Percentiles rank a stretch among this genome's conserved stretches.
Evolutionary conservation across 1,140 invertebrate species (phyloP).

Genomic region (Drosophila busckii): DNA sequence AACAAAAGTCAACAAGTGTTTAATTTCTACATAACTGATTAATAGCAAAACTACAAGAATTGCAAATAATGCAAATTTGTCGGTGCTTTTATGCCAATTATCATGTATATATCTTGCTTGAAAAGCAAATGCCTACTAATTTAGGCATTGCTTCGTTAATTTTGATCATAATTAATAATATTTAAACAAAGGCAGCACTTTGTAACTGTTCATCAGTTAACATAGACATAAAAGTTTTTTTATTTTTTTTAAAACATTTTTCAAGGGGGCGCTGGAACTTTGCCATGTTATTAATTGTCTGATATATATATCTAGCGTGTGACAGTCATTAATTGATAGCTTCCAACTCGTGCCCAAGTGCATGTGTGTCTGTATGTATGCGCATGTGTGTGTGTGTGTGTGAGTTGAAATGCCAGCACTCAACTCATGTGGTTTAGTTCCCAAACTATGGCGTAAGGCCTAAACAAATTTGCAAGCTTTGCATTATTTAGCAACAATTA

Average conservation of each 20-base stretch:
- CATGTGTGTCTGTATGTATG: no score
- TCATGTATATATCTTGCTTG: conserved; percentile 2
- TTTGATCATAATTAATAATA: conserved; percentile 9
- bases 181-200: conserved; percentile 2
- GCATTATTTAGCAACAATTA: conserved; percentile 14
- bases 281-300: conserved; percentile 12
- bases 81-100: conserved; percentile 30
- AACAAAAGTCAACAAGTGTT: no score
- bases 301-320: conserved; percentile 1
- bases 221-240: background rate
- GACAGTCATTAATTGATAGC: conserved; percentile 25
- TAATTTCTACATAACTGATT: no score
- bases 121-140: conserved; percentile 16
- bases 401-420: no score
- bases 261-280: background rate
- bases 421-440: conserved; percentile 2
- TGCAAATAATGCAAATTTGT: background rate
- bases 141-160: conserved; percentile 19
- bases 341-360: conserved; percentile 1
- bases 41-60: no score
- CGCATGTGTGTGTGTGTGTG: no score
- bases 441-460: conserved; percentile 12
- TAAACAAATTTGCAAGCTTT: conserved; percentile 5
- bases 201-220: background rate
- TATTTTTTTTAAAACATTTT: no score